A percentile compares a stretch with the other conserved stretches of the same genome.
phyloP scores from a whole-genome alignment of 2,797 vertebrate genomes.

The Vespertilio murinus region DNA sequence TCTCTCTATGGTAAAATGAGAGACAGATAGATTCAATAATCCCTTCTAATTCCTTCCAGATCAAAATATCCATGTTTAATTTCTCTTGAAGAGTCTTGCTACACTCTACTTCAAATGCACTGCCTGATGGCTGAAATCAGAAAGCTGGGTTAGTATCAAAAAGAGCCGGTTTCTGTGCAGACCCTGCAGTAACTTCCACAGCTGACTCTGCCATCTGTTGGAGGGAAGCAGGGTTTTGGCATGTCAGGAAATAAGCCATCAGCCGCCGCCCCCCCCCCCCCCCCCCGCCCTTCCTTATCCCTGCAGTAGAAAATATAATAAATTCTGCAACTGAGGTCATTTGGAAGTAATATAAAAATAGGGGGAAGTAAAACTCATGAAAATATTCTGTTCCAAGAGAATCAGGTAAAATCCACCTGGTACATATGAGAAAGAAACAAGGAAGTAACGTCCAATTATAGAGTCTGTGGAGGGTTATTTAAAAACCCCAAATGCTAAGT shows the following conservation, averaged over 20 bases:
- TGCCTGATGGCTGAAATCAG: background rate
- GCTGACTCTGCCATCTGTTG: background rate
- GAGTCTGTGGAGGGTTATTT: background rate
- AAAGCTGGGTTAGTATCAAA: background rate
- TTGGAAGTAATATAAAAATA: background rate
- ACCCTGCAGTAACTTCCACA: background rate
- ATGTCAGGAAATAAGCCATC: background rate
- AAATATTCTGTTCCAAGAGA: background rate
- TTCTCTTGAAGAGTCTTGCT: background rate
- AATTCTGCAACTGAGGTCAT: background rate
- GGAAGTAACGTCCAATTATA: background rate
- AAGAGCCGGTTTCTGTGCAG: background rate
- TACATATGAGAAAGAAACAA: background rate
- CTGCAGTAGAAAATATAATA: background rate
- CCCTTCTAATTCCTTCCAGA: background rate
- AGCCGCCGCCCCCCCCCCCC: fast-evolving
- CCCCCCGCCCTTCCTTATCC: background rate
- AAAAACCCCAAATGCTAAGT: background rate
- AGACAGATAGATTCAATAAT: background rate
- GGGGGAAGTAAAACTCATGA: background rate
- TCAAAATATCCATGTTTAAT: background rate
- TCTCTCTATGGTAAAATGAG: background rate
- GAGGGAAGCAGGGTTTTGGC: background rate
- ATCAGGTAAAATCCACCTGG: background rate
- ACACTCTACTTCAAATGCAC: fast-evolving